Percentiles rank a stretch among this genome's conserved stretches.
phyloP scores from a whole-genome alignment of 1,140 invertebrate genomes.

The Manduca sexta region DNA sequence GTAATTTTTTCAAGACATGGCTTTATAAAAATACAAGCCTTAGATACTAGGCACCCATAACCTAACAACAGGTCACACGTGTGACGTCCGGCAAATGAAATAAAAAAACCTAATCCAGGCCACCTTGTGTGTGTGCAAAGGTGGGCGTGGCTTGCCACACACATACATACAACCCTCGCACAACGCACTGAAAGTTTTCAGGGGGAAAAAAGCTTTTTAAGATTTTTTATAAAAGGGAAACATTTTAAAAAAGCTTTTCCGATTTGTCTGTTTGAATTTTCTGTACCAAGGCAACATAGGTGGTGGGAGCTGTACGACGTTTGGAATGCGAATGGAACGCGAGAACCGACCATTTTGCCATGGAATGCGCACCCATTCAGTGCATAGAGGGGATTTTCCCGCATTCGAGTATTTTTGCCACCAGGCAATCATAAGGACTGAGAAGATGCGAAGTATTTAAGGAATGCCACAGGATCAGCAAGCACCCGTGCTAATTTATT shows the following conservation, averaged over 20 bases:
- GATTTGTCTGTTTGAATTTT: constrained; percentile 66
- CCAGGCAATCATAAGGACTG: constrained; percentile 38
- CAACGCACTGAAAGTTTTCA: constrained; percentile 5
- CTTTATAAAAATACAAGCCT: constrained; percentile 25
- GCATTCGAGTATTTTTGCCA: constrained; percentile 70
- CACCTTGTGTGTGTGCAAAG: constrained; percentile 16
- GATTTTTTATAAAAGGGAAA: constrained; percentile 20
- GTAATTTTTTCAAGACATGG: too few relatives aligned
- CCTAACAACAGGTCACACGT: too few relatives aligned
- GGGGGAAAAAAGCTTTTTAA: constrained; percentile 30
- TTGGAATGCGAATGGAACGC: constrained; percentile 35
- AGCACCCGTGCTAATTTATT: too few relatives aligned
- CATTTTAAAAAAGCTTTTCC: constrained; percentile 58
- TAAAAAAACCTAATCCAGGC: constrained; percentile 4
- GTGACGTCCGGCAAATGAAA: background rate
- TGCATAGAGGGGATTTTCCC: constrained; percentile 67
- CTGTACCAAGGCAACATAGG: constrained; percentile 43
- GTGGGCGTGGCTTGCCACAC: constrained; percentile 18
- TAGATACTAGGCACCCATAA: constrained; percentile 35
- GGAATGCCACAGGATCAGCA: background rate
- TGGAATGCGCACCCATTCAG: constrained; percentile 22
- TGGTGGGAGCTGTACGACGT: constrained; percentile 36
- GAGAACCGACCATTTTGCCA: background rate
- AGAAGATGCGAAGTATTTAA: background rate
- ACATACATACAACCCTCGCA: constrained; percentile 3